These are phyloP conservation scores for Trinectes maculatus DNA, from an alignment of 2,113 vertebrate genomes.

Conservation along the genomic window DNA sequence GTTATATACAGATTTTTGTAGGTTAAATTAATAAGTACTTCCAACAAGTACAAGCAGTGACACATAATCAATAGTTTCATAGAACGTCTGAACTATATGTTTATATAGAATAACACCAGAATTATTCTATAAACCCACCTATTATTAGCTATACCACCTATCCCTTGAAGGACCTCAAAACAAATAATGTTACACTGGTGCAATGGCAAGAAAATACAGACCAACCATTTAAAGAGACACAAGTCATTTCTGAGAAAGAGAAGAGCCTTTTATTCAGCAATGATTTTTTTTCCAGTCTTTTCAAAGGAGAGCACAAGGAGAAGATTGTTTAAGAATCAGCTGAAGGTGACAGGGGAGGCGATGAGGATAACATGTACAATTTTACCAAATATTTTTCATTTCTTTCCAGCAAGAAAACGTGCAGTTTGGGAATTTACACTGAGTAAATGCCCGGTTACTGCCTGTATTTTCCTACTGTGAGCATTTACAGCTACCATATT, in stretches of 20 bases:
- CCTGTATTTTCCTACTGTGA: constrained; percentile 33
- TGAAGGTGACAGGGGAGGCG: constrained; percentile 93
- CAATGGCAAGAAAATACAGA: not conserved
- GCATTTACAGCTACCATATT: constrained; percentile 35
- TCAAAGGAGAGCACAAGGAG: constrained; percentile 92
- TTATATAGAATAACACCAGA: not conserved
- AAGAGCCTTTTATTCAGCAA: constrained; percentile 71
- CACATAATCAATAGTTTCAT: not conserved
- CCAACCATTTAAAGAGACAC: constrained; percentile 2
- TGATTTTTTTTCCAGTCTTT: constrained; percentile 94
- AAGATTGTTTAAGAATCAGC: constrained; percentile 88
- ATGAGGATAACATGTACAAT: constrained; percentile 89
- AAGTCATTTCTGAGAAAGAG: constrained; percentile 63
- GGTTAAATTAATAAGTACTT: no score
- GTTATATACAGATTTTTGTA: no score
- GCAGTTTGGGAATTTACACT: constrained; percentile 38
- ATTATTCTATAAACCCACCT: not conserved
- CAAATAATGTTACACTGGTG: not conserved
- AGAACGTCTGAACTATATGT: not conserved
- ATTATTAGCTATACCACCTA: no score
- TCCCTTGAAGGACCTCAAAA: not conserved
- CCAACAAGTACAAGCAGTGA: no score
- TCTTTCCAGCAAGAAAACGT: constrained; percentile 48
- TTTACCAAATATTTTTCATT: constrained; percentile 45
- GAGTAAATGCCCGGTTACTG: constrained; percentile 36